A percentile compares a stretch with the other conserved stretches of the same genome.
phyloP scores from a whole-genome alignment of 2,888 invertebrate genomes.

The Euclidia mi region DNA sequence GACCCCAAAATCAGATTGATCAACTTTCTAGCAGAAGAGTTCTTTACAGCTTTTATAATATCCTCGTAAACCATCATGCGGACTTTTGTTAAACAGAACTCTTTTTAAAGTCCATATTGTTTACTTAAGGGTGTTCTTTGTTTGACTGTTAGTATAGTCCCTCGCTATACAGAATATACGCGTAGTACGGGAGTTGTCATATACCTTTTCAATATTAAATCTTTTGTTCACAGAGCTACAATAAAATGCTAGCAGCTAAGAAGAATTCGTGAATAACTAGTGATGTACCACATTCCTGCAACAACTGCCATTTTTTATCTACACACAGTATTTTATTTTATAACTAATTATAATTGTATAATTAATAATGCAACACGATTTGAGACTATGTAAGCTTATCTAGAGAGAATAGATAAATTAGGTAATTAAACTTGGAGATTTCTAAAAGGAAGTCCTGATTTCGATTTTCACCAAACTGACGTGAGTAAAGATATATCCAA shows the following conservation, averaged over 20 bases:
- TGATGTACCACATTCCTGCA: conserved; percentile 33
- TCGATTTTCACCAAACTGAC: no score
- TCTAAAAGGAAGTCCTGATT: neutral
- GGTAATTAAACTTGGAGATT: neutral
- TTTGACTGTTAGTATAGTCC: no score
- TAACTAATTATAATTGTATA: conserved; percentile 10
- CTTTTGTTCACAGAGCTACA: conserved; percentile 73
- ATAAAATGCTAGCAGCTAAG: conserved; percentile 68
- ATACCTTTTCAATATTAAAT: neutral
- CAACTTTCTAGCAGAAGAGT: no score
- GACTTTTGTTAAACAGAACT: no score
- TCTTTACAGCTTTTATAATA: no score
- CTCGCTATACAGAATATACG: no score
- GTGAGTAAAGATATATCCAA: no score
- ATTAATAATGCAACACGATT: neutral
- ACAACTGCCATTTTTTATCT: conserved; percentile 12
- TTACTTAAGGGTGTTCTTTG: no score
- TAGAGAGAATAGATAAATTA: neutral
- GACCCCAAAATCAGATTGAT: no score
- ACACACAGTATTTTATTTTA: conserved; percentile 11
- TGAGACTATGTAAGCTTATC: neutral
- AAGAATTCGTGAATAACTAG: conserved; percentile 58
- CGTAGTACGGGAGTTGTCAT: no score
- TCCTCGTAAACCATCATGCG: no score
- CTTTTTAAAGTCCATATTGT: no score